These are phyloP conservation scores for Onychostoma macrolepis DNA, from an alignment of 2,113 vertebrate genomes.

Conservation along the genomic window DNA sequence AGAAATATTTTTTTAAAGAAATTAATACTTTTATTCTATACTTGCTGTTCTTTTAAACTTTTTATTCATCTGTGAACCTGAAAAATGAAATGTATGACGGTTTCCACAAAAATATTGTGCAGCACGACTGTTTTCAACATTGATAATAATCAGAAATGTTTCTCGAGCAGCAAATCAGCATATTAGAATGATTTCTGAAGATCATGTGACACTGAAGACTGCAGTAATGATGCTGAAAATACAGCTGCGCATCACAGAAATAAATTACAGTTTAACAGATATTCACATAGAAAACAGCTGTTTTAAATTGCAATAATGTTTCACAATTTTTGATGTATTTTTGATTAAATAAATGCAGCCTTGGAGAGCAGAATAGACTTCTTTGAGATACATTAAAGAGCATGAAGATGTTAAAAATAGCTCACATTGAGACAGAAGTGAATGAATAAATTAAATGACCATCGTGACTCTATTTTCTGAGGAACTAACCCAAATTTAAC, in stretches of 20 bases:
- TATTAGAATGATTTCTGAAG: not conserved
- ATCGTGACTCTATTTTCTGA: not conserved
- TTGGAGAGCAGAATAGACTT: not conserved
- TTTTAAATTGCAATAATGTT: not conserved
- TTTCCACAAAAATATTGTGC: not conserved
- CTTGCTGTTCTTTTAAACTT: not conserved
- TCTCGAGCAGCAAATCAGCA: not conserved
- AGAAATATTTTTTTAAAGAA: too few species aligned
- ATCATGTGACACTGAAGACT: constrained; percentile 2
- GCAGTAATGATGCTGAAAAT: not conserved
- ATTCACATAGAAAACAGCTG: not conserved
- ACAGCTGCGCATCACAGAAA: too few species aligned
- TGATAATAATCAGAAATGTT: not conserved
- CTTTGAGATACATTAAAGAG: too few species aligned
- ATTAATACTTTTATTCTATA: too few species aligned
- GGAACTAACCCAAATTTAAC: not conserved
- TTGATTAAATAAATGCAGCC: not conserved
- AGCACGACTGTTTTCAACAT: too few species aligned
- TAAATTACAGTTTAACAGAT: not conserved
- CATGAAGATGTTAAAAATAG: too few species aligned
- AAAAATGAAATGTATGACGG: not conserved
- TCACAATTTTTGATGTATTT: not conserved
- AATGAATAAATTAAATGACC: not conserved
- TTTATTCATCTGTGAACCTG: not conserved
- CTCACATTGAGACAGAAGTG: too few species aligned